These are phyloP conservation scores for Macropis europaea DNA, from an alignment of 2,888 invertebrate genomes.

Conservation along the genomic window DNA sequence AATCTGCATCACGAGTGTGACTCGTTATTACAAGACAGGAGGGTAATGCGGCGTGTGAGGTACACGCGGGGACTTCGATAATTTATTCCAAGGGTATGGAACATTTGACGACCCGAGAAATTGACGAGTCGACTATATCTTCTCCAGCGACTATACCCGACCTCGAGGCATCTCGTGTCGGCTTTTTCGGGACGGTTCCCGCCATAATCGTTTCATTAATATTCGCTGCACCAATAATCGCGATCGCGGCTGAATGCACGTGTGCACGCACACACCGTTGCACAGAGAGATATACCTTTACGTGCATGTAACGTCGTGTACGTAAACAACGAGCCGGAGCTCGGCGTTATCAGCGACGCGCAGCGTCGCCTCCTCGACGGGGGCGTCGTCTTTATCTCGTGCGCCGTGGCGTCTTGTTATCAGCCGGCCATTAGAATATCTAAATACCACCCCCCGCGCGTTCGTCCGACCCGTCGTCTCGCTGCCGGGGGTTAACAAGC, in stretches of 20 bases:
- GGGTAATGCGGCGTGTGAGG: too few species aligned
- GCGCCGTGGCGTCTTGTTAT: slow-evolving; percentile 78
- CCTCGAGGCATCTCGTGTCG: not conserved
- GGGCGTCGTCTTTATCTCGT: slow-evolving; percentile 76
- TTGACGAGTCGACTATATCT: too few species aligned
- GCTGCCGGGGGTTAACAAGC: slow-evolving; percentile 1
- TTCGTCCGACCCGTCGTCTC: slow-evolving; percentile 33
- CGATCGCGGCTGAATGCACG: slow-evolving; percentile 6
- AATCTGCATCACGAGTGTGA: too few species aligned
- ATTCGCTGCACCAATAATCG: slow-evolving; percentile 56
- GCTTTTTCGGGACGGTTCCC: slow-evolving; percentile 9
- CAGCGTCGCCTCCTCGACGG: slow-evolving; percentile 74
- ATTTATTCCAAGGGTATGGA: too few species aligned
- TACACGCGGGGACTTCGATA: too few species aligned
- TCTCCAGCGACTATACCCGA: too few species aligned
- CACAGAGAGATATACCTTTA: slow-evolving; percentile 27
- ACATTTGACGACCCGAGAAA: too few species aligned
- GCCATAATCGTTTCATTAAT: slow-evolving; percentile 57
- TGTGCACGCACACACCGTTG: slow-evolving; percentile 27
- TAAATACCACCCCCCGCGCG: slow-evolving; percentile 78
- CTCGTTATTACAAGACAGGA: too few species aligned
- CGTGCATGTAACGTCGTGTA: slow-evolving; percentile 55
- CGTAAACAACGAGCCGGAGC: slow-evolving; percentile 66
- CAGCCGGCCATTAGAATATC: slow-evolving; percentile 80
- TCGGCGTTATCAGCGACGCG: slow-evolving; percentile 76